Percentiles rank a stretch among this genome's conserved stretches.
Conservation (phyloP, 2,113 vertebrate species). For the Myrmophylax atrothorax region DNA sequence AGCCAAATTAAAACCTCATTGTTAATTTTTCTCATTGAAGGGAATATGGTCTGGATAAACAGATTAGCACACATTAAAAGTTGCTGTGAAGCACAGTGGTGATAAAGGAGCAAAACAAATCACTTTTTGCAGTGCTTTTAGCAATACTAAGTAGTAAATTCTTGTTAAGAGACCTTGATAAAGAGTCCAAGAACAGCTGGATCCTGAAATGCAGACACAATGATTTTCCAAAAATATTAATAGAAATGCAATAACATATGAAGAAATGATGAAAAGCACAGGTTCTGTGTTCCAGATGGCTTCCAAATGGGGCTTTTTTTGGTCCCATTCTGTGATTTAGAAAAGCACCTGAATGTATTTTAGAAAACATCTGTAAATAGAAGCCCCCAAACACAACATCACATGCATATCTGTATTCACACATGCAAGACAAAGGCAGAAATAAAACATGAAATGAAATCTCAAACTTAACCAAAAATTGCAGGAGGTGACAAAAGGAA, state of each 20-base stretch:
- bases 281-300: not conserved
- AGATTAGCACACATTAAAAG: not conserved
- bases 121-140: not conserved
- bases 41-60: not conserved
- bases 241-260: not conserved
- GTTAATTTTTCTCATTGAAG: not conserved
- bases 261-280: not conserved
- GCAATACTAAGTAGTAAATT: not conserved
- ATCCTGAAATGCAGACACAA: not conserved
- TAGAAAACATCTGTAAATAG: not conserved
- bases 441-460: not conserved
- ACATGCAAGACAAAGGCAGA: not conserved
- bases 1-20: not conserved
- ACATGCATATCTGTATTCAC: not conserved
- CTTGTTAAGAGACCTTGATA: not conserved
- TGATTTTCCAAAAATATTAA: not conserved
- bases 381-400: not conserved
- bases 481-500: not conserved
- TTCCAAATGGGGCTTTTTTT: not conserved
- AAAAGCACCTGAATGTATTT: not conserved
- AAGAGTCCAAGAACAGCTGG: not conserved
- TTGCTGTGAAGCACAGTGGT: not conserved
- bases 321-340: not conserved
- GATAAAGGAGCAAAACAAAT: not conserved
- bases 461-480: not conserved